Evolutionary conservation across 1,140 invertebrate genomes (phyloP).

Genomic region (Heliconius hermathena): DNA sequence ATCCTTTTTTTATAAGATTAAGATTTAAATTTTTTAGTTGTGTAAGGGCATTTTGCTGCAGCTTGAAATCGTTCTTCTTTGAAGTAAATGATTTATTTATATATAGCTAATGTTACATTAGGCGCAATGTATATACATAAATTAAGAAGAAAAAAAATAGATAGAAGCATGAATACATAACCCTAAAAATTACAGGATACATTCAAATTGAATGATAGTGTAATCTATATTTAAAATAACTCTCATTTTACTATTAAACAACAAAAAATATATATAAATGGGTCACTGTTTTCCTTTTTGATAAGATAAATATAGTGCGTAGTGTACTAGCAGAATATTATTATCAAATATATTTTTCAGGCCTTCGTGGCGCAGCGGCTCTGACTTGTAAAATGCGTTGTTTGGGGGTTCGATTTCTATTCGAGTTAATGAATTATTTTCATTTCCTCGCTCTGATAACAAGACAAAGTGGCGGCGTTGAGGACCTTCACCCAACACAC

Average conservation of each 20-base stretch:
- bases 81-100: no score
- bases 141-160: neutral
- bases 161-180: neutral
- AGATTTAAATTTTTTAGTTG: no score
- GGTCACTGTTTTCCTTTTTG: conserved; percentile 15
- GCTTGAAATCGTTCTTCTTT: no score
- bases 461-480: no score
- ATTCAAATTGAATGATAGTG: conserved; percentile 12
- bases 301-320: conserved; percentile 6
- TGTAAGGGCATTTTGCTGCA: no score
- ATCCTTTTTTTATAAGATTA: neutral
- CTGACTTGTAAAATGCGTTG: no score
- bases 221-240: conserved; percentile 12
- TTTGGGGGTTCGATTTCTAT: no score
- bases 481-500: no score
- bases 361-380: no score
- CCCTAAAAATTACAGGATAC: conserved; percentile 9
- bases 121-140: neutral
- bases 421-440: no score
- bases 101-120: no score
- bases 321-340: neutral
- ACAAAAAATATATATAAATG: conserved; percentile 10
- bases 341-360: neutral
- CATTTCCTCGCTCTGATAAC: no score
- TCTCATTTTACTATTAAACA: conserved; percentile 13